Conservation (phyloP, 2,113 vertebrate genomes). For the Pristiophorus japonicus region DNA sequence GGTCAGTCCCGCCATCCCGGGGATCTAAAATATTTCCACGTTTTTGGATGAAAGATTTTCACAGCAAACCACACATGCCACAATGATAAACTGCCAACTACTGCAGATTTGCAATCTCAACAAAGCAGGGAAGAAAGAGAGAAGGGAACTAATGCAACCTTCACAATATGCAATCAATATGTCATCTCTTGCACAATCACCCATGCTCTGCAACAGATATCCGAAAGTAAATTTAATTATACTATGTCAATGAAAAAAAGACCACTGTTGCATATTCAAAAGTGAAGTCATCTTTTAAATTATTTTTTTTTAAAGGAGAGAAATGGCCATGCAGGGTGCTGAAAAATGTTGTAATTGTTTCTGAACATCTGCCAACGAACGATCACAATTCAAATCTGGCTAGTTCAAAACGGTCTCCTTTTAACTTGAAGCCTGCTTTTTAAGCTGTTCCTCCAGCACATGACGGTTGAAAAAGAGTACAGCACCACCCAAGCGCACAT, state of each 20-base stretch:
- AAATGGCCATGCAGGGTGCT: background rate
- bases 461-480: background rate
- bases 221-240: background rate
- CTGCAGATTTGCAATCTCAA: conserved; percentile 17
- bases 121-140: background rate
- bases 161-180: conserved; percentile 2
- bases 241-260: background rate
- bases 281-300: background rate
- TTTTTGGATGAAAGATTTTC: conserved; percentile 17
- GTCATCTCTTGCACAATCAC: conserved; percentile 22
- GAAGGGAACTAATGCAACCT: conserved; percentile 7
- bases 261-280: background rate
- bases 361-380: background rate
- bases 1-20: too few relatives aligned
- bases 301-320: background rate
- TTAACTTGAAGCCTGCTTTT: conserved; percentile 2
- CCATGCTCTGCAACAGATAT: background rate
- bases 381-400: background rate
- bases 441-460: background rate
- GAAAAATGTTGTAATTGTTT: background rate
- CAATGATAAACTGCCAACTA: conserved; percentile 17
- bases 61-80: background rate
- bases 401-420: background rate
- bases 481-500: background rate
- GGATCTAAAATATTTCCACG: conserved; percentile 20